These are phyloP conservation scores for Euphonia xanthogaster DNA, from an alignment of 2,797 vertebrate species.

Conservation along the genomic window DNA sequence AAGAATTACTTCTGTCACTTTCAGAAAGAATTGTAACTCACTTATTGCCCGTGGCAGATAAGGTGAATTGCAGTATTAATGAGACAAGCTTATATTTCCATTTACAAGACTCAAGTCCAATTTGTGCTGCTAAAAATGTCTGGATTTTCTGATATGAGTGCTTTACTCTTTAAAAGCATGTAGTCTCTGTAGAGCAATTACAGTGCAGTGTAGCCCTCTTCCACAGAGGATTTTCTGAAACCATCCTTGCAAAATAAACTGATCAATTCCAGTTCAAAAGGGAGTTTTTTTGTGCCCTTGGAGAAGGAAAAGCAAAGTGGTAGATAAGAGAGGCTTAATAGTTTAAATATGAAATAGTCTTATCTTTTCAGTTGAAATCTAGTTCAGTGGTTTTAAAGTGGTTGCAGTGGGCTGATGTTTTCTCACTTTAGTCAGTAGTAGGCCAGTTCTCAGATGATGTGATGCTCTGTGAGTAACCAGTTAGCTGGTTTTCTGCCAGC, in stretches of 20 bases:
- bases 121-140: neutral
- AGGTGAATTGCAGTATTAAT: constrained; percentile 5
- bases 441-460: neutral
- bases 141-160: neutral
- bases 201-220: neutral
- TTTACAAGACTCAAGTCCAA: neutral
- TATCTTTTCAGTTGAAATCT: neutral
- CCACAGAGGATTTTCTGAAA: neutral
- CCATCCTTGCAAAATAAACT: neutral
- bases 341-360: neutral
- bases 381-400: neutral
- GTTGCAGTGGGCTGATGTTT: neutral
- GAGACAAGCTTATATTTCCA: constrained; percentile 1
- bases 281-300: neutral
- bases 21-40: neutral
- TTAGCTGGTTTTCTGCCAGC: neutral
- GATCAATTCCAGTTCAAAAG: neutral
- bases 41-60: neutral
- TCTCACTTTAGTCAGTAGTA: neutral
- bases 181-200: neutral
- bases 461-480: neutral
- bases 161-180: neutral
- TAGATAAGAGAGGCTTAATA: neutral
- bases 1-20: neutral
- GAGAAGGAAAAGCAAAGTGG: neutral